Evolutionary conservation across 2,797 vertebrate genomes (phyloP).

Genomic region (Esox masquinongy): DNA sequence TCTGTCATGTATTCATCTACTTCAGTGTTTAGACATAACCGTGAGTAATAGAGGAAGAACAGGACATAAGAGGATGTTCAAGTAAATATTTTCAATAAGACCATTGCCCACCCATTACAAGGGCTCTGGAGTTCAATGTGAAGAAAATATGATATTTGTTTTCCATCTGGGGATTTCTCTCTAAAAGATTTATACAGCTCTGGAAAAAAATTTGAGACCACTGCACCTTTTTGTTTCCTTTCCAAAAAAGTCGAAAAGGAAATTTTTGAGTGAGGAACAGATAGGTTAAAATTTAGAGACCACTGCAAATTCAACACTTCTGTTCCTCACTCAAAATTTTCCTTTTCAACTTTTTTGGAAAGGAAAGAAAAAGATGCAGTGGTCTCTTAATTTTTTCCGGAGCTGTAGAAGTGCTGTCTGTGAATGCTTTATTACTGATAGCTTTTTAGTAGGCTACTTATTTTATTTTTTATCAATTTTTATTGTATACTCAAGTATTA

Average conservation of each 20-base stretch:
- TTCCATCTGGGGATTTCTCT: neutral
- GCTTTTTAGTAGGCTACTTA: neutral
- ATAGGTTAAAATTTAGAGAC: too few relatives aligned
- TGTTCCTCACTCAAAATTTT: too few relatives aligned
- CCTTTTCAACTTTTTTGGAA: too few relatives aligned
- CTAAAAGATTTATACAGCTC: neutral
- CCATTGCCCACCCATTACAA: conserved; percentile 33
- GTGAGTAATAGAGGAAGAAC: conserved; percentile 14
- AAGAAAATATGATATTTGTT: neutral
- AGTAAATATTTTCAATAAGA: conserved; percentile 32
- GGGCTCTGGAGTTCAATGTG: conserved; percentile 4
- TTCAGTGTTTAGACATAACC: conserved; percentile 23
- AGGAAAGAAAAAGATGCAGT: too few relatives aligned
- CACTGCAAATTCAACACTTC: too few relatives aligned
- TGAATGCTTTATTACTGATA: neutral
- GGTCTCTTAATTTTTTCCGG: too few relatives aligned
- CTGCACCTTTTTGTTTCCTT: too few relatives aligned
- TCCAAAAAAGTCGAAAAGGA: too few relatives aligned
- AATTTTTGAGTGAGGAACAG: too few relatives aligned
- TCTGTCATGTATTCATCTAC: conserved; percentile 22
- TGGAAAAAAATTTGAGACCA: too few relatives aligned
- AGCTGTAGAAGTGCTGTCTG: neutral
- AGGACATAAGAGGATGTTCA: conserved; percentile 20
- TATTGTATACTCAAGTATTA: too few relatives aligned
- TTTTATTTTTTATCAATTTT: too few relatives aligned